phyloP scores from a whole-genome alignment of 2,797 vertebrate species.

The Melanotaenia pygmaea region DNA sequence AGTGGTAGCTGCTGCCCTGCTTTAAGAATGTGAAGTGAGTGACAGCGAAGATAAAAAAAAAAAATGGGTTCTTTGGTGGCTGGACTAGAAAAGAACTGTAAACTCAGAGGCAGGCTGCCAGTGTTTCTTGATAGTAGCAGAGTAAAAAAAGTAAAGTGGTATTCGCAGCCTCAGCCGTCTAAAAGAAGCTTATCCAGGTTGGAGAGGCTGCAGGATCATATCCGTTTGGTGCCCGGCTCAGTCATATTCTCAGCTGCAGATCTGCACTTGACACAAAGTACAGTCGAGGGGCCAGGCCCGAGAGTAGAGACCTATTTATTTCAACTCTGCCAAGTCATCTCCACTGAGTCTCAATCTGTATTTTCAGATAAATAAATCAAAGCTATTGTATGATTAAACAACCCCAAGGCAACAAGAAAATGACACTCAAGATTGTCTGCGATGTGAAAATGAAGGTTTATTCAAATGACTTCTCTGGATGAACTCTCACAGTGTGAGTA shows the following conservation, averaged over 20 bases:
- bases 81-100: slow-evolving; percentile 70
- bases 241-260: slow-evolving; percentile 45
- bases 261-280: slow-evolving; percentile 31
- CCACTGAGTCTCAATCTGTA: slow-evolving; percentile 30
- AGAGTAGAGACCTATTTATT: slow-evolving; percentile 45
- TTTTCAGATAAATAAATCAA: slow-evolving; percentile 43
- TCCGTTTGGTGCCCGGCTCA: slow-evolving; percentile 53
- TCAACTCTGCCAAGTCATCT: slow-evolving; percentile 41
- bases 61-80: slow-evolving; percentile 69
- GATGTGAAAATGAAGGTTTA: slow-evolving; percentile 62
- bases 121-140: slow-evolving; percentile 64
- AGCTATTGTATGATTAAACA: slow-evolving; percentile 60
- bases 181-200: slow-evolving; percentile 65
- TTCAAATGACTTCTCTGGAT: slow-evolving; percentile 61
- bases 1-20: slow-evolving; percentile 48
- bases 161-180: slow-evolving; percentile 51
- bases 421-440: slow-evolving; percentile 45
- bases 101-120: slow-evolving; percentile 67
- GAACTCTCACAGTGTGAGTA: slow-evolving; percentile 48
- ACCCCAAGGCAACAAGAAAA: slow-evolving; percentile 48
- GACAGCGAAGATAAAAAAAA: slow-evolving; percentile 69
- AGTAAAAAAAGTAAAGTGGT: slow-evolving; percentile 48
- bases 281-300: slow-evolving; percentile 31
- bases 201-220: slow-evolving; percentile 57
- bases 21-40: slow-evolving; percentile 67